Percentiles rank a stretch among this genome's conserved stretches.
Evolutionary conservation across 2,797 vertebrate species (phyloP).

Genomic region (Tolypeutes matacus): DNA sequence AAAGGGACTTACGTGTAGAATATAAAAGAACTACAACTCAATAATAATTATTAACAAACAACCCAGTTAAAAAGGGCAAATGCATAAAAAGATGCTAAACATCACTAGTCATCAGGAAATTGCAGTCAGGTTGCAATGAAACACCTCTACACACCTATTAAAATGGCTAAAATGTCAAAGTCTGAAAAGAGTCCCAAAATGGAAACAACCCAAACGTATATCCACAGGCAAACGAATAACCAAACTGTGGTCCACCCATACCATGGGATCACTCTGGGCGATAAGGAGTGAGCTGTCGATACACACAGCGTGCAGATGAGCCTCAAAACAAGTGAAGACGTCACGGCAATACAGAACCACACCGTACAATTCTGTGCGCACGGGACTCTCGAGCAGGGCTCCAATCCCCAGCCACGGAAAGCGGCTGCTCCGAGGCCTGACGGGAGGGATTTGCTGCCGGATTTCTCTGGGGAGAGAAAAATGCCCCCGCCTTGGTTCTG

Average conservation of each 20-base stretch:
- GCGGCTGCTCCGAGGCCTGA: too few relatives aligned
- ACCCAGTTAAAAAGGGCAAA: not conserved
- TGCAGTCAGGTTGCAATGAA: not conserved
- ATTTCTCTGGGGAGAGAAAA: too few relatives aligned
- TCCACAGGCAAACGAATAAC: not conserved
- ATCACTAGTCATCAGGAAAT: not conserved
- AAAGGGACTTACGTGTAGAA: not conserved
- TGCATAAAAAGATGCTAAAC: not conserved
- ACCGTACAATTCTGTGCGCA: accelerated
- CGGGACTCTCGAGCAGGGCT: not conserved
- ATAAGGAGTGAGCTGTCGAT: accelerated
- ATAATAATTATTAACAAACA: not conserved
- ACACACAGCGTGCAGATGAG: accelerated
- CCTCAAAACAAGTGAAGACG: not conserved
- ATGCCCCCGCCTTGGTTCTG: too few relatives aligned
- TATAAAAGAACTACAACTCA: not conserved
- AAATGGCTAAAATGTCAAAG: not conserved
- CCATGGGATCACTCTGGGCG: accelerated
- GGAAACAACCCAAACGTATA: accelerated
- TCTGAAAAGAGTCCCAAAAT: not conserved
- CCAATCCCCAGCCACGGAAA: too few relatives aligned
- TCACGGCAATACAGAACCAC: not conserved
- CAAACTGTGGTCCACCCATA: accelerated
- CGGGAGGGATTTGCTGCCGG: too few relatives aligned
- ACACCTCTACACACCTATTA: accelerated